Percentiles rank a stretch among this genome's conserved stretches.
phyloP scores from a whole-genome alignment of 2,113 vertebrate species.

The Rostratula benghalensis region DNA sequence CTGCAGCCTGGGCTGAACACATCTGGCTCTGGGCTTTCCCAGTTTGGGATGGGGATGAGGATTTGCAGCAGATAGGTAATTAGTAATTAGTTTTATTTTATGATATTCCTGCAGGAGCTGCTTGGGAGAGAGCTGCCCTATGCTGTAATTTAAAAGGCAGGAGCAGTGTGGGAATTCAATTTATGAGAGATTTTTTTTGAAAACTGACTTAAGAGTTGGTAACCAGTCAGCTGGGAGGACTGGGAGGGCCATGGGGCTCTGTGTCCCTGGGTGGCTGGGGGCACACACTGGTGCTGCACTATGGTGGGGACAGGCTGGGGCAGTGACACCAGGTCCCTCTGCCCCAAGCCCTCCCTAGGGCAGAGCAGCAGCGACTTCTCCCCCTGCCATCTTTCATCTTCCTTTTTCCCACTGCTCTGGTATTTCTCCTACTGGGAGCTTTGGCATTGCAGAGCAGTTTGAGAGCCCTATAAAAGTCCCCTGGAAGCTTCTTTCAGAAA shows the following conservation, averaged over 20 bases:
- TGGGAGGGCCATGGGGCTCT: neutral
- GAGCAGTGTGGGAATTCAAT: neutral
- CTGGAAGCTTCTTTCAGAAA: neutral
- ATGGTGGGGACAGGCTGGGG: neutral
- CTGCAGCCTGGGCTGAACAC: neutral
- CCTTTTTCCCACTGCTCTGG: neutral
- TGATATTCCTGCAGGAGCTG: neutral
- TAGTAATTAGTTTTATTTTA: neutral
- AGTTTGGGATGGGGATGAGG: neutral
- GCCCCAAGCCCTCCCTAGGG: fast-evolving
- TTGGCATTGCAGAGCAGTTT: neutral
- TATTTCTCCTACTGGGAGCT: neutral
- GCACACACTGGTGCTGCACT: neutral
- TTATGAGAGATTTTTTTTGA: neutral
- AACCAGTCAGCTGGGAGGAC: neutral
- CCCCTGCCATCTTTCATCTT: neutral
- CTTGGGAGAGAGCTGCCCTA: neutral
- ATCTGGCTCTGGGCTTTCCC: neutral
- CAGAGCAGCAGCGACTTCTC: neutral
- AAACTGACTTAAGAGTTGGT: neutral
- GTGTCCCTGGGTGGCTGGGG: neutral
- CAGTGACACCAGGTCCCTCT: too few species aligned
- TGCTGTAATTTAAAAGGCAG: neutral
- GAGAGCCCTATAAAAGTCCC: neutral
- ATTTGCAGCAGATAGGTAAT: neutral